These are phyloP conservation scores for Mesocentrotus franciscanus DNA, from an alignment of 53 echinoderm and acorn worm genomes.

Conservation along the genomic window DNA sequence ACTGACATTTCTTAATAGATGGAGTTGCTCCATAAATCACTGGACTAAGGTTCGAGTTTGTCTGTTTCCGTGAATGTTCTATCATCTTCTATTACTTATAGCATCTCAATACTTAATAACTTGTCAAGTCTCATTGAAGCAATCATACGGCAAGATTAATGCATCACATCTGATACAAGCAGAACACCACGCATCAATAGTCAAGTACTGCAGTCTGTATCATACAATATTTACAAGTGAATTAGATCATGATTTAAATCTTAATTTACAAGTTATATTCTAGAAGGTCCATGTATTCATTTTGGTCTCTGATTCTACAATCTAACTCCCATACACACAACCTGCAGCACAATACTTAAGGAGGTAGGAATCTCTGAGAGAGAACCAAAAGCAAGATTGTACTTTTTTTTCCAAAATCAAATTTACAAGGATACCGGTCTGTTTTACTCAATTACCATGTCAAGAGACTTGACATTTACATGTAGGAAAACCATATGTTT, in stretches of 20 bases:
- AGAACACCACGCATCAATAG: background rate
- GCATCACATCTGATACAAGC: constrained; percentile 1
- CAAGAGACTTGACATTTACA: too few species aligned
- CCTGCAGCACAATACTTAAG: background rate
- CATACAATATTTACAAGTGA: constrained; percentile 47
- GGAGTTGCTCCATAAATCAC: background rate
- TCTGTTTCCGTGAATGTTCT: background rate
- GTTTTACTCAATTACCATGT: too few species aligned
- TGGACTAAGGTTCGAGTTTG: background rate
- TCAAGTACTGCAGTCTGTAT: constrained; percentile 45
- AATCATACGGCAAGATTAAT: constrained; percentile 34
- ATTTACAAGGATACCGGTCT: too few species aligned
- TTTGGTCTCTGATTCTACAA: constrained; percentile 21
- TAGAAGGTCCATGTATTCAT: background rate
- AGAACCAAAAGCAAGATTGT: background rate
- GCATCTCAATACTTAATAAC: background rate
- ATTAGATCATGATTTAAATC: background rate
- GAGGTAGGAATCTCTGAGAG: background rate
- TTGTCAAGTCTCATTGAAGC: background rate
- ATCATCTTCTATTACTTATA: background rate
- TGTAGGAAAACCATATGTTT: too few species aligned
- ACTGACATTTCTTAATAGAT: too few species aligned
- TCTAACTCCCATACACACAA: background rate
- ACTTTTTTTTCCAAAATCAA: background rate
- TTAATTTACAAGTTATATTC: background rate